These are phyloP conservation scores for Chascanopsetta lugubris DNA, from an alignment of 2,113 vertebrate genomes.

Conservation along the genomic window DNA sequence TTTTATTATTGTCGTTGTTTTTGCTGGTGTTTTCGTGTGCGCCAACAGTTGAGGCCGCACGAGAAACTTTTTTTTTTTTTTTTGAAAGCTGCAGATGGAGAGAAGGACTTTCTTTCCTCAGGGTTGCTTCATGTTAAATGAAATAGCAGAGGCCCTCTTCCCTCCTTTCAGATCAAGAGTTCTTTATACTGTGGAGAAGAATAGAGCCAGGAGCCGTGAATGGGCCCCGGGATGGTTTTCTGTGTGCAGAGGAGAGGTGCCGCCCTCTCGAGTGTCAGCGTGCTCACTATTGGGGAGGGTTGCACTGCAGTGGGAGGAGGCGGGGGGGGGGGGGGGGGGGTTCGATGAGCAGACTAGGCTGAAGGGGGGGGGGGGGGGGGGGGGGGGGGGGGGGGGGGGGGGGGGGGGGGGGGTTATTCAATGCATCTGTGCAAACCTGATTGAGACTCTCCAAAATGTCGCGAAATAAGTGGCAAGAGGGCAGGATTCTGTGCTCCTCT, in stretches of 20 bases:
- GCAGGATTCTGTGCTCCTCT: no score
- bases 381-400: slow-evolving; percentile 37
- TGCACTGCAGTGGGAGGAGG: slow-evolving; percentile 26
- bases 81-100: background rate
- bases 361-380: slow-evolving; percentile 15
- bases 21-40: background rate
- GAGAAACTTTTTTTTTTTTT: slow-evolving; percentile 38
- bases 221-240: slow-evolving; percentile 58
- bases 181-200: slow-evolving; percentile 66
- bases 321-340: slow-evolving; percentile 36
- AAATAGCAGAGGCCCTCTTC: slow-evolving; percentile 47
- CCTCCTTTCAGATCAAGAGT: slow-evolving; percentile 49
- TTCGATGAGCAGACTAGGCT: no score
- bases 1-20: background rate
- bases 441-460: background rate
- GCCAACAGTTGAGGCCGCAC: background rate
- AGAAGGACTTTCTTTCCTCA: slow-evolving; percentile 8
- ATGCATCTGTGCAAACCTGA: slow-evolving; percentile 14
- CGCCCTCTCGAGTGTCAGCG: slow-evolving; percentile 74
- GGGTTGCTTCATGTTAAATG: slow-evolving; percentile 35
- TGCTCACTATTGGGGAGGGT: slow-evolving; percentile 39
- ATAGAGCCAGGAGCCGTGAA: slow-evolving; percentile 70
- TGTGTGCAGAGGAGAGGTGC: slow-evolving; percentile 67
- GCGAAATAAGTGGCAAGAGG: background rate
- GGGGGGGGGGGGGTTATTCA: slow-evolving; percentile 27